Conservation (phyloP, 2,888 invertebrate genomes). For the Chromoteleia sp. region DNA sequence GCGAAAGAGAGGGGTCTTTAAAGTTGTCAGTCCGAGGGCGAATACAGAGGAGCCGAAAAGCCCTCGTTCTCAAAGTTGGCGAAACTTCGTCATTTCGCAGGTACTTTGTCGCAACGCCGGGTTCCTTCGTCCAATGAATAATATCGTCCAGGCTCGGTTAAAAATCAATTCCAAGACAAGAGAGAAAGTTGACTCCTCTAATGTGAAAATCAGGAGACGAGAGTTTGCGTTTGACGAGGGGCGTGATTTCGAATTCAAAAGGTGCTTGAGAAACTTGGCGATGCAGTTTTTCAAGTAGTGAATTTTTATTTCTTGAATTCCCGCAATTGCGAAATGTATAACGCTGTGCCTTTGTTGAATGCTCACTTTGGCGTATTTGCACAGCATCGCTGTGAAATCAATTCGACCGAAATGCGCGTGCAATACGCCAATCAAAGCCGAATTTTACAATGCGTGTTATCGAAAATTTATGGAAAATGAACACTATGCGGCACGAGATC, state of each 20-base stretch:
- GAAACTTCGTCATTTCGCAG: slow-evolving; percentile 70
- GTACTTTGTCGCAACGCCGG: slow-evolving; percentile 55
- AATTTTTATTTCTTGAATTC: not conserved
- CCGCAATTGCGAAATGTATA: not conserved
- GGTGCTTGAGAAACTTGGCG: slow-evolving; percentile 1
- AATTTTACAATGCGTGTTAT: not conserved
- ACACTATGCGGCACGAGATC: too few species aligned
- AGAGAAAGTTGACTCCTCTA: slow-evolving; percentile 20
- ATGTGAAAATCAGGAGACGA: slow-evolving; percentile 48
- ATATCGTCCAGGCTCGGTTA: slow-evolving; percentile 57
- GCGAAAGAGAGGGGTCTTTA: slow-evolving; percentile 54
- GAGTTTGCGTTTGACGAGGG: slow-evolving; percentile 21
- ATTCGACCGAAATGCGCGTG: not conserved
- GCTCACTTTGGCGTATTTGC: not conserved
- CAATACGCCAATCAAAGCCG: not conserved
- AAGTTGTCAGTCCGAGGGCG: slow-evolving; percentile 67
- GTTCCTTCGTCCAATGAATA: slow-evolving; percentile 70
- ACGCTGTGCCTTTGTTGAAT: not conserved
- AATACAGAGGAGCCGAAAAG: slow-evolving; percentile 67
- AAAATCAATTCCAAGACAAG: slow-evolving; percentile 65
- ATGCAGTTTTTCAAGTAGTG: not conserved
- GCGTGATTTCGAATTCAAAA: slow-evolving; percentile 32
- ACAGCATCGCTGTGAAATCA: slow-evolving; percentile 14
- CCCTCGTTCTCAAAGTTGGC: slow-evolving; percentile 63
- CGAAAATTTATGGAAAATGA: not conserved